These are phyloP conservation scores for Sceloporus tristichus DNA, from an alignment of 2,113 vertebrate genomes.

Conservation along the genomic window DNA sequence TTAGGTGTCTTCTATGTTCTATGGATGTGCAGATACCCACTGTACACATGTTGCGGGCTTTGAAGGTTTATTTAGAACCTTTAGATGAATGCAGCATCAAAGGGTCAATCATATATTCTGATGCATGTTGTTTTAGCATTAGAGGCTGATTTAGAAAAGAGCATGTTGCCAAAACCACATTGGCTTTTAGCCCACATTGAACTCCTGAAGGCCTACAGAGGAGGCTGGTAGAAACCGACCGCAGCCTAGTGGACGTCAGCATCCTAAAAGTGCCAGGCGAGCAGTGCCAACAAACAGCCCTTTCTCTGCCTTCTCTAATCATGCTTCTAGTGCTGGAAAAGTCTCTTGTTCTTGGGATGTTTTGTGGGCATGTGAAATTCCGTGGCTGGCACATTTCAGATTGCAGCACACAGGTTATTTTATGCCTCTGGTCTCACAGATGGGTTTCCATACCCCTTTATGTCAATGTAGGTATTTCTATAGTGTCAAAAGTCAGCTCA, in stretches of 20 bases:
- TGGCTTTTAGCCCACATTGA: background rate
- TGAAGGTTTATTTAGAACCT: slow-evolving; percentile 43
- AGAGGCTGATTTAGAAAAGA: slow-evolving; percentile 25
- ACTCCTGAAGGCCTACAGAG: fast-evolving
- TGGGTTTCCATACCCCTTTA: background rate
- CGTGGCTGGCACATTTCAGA: background rate
- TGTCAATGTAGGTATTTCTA: background rate
- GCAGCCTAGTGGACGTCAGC: background rate
- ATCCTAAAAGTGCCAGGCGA: background rate
- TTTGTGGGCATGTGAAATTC: slow-evolving; percentile 7
- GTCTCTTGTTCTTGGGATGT: slow-evolving; percentile 8
- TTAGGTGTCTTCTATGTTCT: slow-evolving; percentile 44
- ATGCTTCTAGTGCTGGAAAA: background rate
- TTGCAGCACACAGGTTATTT: slow-evolving; percentile 3
- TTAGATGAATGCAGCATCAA: background rate
- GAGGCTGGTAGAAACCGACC: background rate
- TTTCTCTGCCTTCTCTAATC: slow-evolving; percentile 2
- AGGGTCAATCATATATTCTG: slow-evolving; percentile 36
- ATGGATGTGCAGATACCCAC: fast-evolving
- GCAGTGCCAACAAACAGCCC: fast-evolving
- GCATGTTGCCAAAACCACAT: background rate
- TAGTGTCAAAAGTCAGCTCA: background rate
- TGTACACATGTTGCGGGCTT: background rate
- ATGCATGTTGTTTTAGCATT: slow-evolving; percentile 51
- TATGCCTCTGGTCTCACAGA: background rate